phyloP scores from a whole-genome alignment of 2,797 vertebrate genomes.

The Argyrosomus regius region DNA sequence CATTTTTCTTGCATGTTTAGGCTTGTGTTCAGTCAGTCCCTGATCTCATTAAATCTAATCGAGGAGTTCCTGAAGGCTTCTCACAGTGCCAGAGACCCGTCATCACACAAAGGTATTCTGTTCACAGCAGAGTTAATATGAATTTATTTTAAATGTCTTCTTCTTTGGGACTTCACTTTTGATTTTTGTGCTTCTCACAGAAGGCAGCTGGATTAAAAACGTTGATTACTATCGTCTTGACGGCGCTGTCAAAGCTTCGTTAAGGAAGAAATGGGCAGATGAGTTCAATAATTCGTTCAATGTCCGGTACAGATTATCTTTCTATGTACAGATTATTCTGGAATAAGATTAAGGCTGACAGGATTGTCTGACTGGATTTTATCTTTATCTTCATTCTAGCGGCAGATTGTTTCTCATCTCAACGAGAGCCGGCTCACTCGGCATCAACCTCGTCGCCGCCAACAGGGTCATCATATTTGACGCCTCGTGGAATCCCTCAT shows the following conservation, averaged over 20 bases:
- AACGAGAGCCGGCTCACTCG: constrained; percentile 95
- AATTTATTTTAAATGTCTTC: background rate
- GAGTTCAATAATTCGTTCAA: constrained; percentile 91
- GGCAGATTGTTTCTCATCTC: constrained; percentile 97
- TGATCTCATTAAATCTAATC: constrained; percentile 94
- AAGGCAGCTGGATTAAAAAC: constrained; percentile 93
- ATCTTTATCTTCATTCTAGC: constrained; percentile 72
- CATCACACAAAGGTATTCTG: constrained; percentile 88
- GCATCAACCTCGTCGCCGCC: constrained; percentile 96
- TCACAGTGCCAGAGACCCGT: constrained; percentile 83
- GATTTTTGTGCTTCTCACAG: constrained; percentile 48
- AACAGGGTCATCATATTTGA: constrained; percentile 98
- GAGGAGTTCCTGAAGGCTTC: constrained; percentile 92
- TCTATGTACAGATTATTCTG: background rate
- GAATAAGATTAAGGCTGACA: background rate
- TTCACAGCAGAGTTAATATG: background rate
- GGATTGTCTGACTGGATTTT: background rate
- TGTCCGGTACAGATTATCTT: constrained; percentile 83
- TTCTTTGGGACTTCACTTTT: background rate
- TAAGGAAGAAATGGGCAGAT: constrained; percentile 95
- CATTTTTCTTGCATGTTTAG: constrained; percentile 76
- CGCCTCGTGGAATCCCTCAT: constrained; percentile 97
- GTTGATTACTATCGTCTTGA: constrained; percentile 96
- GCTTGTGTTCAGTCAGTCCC: constrained; percentile 96
- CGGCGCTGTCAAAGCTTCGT: constrained; percentile 87